Conservation (phyloP, 2,888 invertebrate species). For the Aporophyla nigra region DNA sequence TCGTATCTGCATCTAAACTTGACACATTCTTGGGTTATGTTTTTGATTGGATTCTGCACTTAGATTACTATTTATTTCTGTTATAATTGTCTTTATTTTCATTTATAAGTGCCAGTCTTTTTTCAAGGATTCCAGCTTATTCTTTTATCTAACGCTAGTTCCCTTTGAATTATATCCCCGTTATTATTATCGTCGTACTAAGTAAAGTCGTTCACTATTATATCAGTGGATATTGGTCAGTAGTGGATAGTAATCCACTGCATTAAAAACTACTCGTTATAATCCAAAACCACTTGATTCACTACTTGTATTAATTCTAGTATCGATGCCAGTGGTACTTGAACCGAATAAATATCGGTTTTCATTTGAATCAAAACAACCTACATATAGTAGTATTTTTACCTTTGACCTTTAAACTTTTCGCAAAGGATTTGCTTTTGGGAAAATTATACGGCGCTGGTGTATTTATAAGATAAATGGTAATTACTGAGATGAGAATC, state of each 20-base stretch:
- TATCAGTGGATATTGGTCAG: not conserved
- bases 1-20: not conserved
- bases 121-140: not conserved
- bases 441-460: slow-evolving; percentile 46
- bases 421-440: slow-evolving; percentile 26
- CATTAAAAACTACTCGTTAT: slow-evolving; percentile 1
- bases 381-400: not conserved
- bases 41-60: not conserved
- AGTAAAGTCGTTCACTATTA: not conserved
- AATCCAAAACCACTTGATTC: slow-evolving; percentile 1
- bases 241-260: not conserved
- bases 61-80: not conserved
- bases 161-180: not conserved
- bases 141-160: too few species aligned
- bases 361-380: not conserved
- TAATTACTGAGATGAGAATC: slow-evolving; percentile 48
- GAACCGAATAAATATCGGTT: slow-evolving; percentile 9
- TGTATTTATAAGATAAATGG: slow-evolving; percentile 47
- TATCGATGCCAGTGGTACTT: slow-evolving; percentile 7
- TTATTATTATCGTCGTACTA: not conserved
- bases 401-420: slow-evolving; percentile 26
- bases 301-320: slow-evolving; percentile 5
- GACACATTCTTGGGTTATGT: slow-evolving; percentile 5
- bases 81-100: not conserved
- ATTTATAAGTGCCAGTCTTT: not conserved